These are phyloP conservation scores for Ambastaia sidthimunki DNA, from an alignment of 2,797 vertebrate genomes.

Conservation along the genomic window DNA sequence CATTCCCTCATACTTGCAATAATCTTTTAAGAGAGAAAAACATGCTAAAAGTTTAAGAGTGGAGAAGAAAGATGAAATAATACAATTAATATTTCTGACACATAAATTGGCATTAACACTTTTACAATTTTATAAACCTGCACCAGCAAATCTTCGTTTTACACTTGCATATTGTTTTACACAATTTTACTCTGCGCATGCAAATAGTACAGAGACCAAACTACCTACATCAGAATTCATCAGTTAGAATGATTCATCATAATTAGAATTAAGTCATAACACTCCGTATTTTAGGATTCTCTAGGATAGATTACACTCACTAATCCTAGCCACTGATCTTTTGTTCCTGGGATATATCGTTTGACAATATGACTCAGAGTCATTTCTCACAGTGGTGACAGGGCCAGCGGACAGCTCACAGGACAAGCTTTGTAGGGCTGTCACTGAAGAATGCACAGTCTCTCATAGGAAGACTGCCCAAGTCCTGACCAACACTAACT, in stretches of 20 bases:
- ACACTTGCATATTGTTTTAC: no score
- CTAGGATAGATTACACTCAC: background rate
- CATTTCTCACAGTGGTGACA: constrained; percentile 24
- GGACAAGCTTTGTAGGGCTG: constrained; percentile 13
- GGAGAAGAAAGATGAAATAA: no score
- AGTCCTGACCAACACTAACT: constrained; percentile 5
- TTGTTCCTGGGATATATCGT: background rate
- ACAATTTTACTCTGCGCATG: background rate
- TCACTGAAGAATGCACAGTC: constrained; percentile 22
- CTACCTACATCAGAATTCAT: background rate
- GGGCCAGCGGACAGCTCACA: constrained; percentile 28
- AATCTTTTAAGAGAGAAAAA: no score
- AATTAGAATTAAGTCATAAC: background rate
- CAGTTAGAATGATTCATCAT: no score
- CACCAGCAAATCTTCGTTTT: background rate
- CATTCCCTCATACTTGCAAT: no score
- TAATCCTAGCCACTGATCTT: background rate
- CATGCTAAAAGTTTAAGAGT: no score
- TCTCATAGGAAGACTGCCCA: constrained; percentile 1
- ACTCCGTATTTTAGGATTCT: background rate
- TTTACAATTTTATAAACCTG: background rate
- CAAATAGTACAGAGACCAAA: background rate
- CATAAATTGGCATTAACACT: no score
- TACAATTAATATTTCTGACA: no score
- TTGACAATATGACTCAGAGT: constrained; percentile 30